Conservation (phyloP, 2,888 invertebrate species). For the Saturnia japonica region DNA sequence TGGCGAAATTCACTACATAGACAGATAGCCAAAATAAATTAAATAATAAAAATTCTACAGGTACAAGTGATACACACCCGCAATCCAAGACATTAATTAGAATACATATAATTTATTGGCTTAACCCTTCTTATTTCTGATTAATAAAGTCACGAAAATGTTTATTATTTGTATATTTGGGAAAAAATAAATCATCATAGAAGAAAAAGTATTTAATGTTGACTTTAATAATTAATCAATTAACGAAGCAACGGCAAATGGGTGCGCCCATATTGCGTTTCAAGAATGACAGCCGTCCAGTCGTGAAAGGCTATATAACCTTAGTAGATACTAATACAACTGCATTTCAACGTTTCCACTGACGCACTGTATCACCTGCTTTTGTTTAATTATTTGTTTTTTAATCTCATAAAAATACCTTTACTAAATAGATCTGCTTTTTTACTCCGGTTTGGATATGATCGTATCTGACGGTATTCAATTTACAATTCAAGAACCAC, state of each 20-base stretch:
- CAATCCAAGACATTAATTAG: no score
- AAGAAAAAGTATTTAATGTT: neutral
- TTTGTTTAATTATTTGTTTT: neutral
- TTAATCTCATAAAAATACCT: neutral
- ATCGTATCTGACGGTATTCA: neutral
- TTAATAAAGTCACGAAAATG: no score
- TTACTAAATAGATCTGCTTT: neutral
- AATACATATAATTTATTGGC: no score
- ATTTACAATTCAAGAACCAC: neutral
- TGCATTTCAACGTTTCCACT: conserved; percentile 38
- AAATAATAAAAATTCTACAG: no score
- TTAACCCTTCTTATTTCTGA: no score
- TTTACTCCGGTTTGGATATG: neutral
- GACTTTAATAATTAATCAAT: conserved; percentile 5
- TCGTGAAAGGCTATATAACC: conserved; percentile 54
- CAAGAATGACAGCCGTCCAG: conserved; percentile 51
- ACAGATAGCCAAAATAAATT: no score
- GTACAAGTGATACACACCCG: no score
- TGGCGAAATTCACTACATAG: no score
- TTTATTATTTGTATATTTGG: no score
- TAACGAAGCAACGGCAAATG: conserved; percentile 15
- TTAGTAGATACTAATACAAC: conserved; percentile 42
- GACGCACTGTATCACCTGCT: conserved; percentile 39
- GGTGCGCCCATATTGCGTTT: conserved; percentile 31
- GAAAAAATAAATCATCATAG: neutral